Conservation (phyloP, 2,113 vertebrate genomes). For the Clarias gariepinus region DNA sequence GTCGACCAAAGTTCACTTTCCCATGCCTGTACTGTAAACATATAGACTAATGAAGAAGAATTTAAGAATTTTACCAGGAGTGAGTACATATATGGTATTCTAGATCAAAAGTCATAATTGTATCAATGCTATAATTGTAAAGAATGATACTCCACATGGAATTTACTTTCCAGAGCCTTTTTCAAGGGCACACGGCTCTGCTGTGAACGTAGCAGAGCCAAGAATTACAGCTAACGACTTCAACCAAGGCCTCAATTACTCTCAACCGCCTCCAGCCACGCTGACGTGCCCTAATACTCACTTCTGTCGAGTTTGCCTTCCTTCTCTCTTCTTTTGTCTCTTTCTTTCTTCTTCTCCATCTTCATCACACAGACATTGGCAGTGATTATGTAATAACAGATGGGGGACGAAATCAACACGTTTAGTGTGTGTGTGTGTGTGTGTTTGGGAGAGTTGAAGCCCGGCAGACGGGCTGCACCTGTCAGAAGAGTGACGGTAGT, state of each 20-base stretch:
- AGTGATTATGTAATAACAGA: slow-evolving; percentile 99
- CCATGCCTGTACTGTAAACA: slow-evolving; percentile 12
- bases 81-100: background rate
- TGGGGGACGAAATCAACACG: slow-evolving; percentile 99
- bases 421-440: slow-evolving; percentile 62
- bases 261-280: slow-evolving; percentile 31
- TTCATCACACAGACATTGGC: slow-evolving; percentile 93
- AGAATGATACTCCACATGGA: background rate
- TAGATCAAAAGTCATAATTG: slow-evolving; percentile 3
- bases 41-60: background rate
- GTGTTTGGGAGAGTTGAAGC: slow-evolving; percentile 75
- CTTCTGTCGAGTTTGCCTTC: slow-evolving; percentile 17
- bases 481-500: slow-evolving; percentile 96
- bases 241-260: slow-evolving; percentile 43
- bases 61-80: background rate
- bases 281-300: slow-evolving; percentile 22
- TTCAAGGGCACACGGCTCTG: background rate
- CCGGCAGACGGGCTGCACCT: slow-evolving; percentile 98
- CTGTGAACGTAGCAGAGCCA: slow-evolving; percentile 15
- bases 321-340: slow-evolving; percentile 27
- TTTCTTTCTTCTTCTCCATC: slow-evolving; percentile 54
- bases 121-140: slow-evolving; percentile 5
- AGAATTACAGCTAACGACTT: slow-evolving; percentile 37
- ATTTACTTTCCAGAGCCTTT: slow-evolving; percentile 22
- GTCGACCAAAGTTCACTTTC: slow-evolving; percentile 8